phyloP scores from a whole-genome alignment of 2,888 invertebrate species.

The Syrista parreyssii region DNA sequence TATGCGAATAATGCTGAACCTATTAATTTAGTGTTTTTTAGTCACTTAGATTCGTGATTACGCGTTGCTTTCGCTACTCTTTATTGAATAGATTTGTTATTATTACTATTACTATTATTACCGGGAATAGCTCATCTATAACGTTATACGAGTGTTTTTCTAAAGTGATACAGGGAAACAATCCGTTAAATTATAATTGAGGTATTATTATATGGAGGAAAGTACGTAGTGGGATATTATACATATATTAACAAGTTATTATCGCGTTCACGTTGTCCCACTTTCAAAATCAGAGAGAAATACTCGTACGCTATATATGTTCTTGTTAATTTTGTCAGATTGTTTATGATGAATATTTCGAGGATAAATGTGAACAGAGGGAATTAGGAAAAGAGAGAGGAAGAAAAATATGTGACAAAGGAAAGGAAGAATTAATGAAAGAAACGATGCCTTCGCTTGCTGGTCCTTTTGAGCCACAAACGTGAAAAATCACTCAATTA shows the following conservation, averaged over 20 bases:
- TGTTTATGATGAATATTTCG: not conserved
- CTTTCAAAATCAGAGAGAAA: not conserved
- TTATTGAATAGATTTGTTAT: constrained; percentile 33
- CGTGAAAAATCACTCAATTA: constrained; percentile 41
- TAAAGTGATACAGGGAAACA: constrained; percentile 1
- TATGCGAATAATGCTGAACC: not conserved
- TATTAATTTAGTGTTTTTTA: not conserved
- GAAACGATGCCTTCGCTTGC: constrained; percentile 50
- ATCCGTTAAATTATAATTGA: too few relatives aligned
- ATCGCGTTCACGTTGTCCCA: too few relatives aligned
- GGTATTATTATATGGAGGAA: too few relatives aligned
- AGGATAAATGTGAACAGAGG: too few relatives aligned
- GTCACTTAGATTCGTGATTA: constrained; percentile 4
- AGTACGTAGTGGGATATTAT: too few relatives aligned
- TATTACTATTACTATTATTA: constrained; percentile 34
- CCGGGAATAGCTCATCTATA: constrained; percentile 31
- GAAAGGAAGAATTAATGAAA: constrained; percentile 11
- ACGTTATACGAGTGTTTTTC: constrained; percentile 32
- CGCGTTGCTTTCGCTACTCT: constrained; percentile 12
- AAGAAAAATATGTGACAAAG: too few relatives aligned
- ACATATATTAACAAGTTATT: too few relatives aligned
- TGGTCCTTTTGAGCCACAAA: constrained; percentile 42
- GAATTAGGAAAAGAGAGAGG: too few relatives aligned
- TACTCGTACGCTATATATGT: not conserved
- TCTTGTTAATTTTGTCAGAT: too few relatives aligned